Conservation (phyloP, 2,888 invertebrate genomes). For the Metallyticus violacea region DNA sequence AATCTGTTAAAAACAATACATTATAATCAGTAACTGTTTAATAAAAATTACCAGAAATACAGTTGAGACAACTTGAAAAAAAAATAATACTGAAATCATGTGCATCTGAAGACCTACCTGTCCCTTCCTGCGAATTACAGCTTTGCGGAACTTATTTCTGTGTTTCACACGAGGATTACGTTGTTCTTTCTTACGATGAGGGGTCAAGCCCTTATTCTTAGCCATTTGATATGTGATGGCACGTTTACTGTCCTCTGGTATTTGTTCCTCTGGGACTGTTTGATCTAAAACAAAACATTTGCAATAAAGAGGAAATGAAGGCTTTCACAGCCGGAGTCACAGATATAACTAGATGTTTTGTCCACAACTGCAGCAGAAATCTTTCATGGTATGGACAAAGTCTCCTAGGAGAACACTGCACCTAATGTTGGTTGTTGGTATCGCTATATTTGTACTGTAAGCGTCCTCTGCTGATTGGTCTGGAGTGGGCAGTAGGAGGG, state of each 20-base stretch:
- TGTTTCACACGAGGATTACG: conserved; percentile 95
- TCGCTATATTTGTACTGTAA: too few species aligned
- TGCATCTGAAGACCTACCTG: too few species aligned
- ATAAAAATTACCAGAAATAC: background rate
- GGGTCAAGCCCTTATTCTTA: conserved; percentile 93
- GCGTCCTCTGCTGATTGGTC: too few species aligned
- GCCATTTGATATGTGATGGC: conserved; percentile 90
- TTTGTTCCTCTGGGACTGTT: conserved; percentile 41
- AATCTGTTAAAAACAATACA: conserved; percentile 50
- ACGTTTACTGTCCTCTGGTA: conserved; percentile 60
- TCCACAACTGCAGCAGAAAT: too few species aligned
- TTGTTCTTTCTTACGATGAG: conserved; percentile 85
- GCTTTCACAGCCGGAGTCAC: too few species aligned
- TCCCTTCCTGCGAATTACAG: conserved; percentile 88
- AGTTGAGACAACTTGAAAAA: background rate
- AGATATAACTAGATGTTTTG: too few species aligned
- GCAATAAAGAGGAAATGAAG: too few species aligned
- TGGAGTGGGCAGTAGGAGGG: too few species aligned
- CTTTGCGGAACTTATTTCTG: conserved; percentile 87
- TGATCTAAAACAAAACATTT: conserved; percentile 26
- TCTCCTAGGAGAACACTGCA: background rate
- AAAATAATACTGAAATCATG: background rate
- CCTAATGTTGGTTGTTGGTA: too few species aligned
- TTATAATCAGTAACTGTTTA: background rate
- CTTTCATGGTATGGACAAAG: too few species aligned